Percentiles rank a stretch among this genome's conserved stretches.
phyloP scores from a whole-genome alignment of 2,797 vertebrate species.

The Anolis apletophallus region DNA sequence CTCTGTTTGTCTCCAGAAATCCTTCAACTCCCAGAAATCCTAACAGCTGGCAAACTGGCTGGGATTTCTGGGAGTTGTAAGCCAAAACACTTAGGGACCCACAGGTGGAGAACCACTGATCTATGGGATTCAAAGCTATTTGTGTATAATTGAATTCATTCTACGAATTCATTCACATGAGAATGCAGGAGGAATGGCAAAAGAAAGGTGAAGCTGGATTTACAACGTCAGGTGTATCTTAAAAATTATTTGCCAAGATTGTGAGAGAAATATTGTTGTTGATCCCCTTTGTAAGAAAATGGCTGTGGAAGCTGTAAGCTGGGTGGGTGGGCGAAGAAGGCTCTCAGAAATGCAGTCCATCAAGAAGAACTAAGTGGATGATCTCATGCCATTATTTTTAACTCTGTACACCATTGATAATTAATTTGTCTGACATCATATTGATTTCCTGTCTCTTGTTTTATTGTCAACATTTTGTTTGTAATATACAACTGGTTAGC shows the following conservation, averaged over 20 bases:
- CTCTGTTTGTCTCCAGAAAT: no score
- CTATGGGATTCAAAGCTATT: no score
- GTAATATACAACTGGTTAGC: conserved; percentile 65
- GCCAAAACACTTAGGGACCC: no score
- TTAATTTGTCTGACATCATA: conserved; percentile 72
- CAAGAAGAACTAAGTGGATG: conserved; percentile 63
- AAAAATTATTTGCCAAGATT: conserved; percentile 25
- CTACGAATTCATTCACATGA: no score
- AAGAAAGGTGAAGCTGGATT: conserved; percentile 8
- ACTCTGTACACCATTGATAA: conserved; percentile 62
- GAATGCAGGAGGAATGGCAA: neutral
- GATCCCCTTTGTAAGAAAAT: conserved; percentile 32
- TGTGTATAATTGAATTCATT: no score
- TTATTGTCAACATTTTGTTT: conserved; percentile 67
- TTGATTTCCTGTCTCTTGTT: conserved; percentile 68
- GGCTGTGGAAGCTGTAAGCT: conserved; percentile 50
- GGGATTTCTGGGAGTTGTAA: no score
- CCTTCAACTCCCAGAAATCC: no score
- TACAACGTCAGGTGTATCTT: conserved; percentile 19
- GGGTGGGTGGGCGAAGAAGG: neutral
- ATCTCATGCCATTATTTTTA: conserved; percentile 70
- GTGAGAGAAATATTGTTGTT: conserved; percentile 34
- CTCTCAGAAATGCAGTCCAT: conserved; percentile 36
- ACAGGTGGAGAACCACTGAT: no score
- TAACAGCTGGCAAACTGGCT: no score